phyloP scores from a whole-genome alignment of 2,797 vertebrate genomes.

The Trachops cirrhosus region DNA sequence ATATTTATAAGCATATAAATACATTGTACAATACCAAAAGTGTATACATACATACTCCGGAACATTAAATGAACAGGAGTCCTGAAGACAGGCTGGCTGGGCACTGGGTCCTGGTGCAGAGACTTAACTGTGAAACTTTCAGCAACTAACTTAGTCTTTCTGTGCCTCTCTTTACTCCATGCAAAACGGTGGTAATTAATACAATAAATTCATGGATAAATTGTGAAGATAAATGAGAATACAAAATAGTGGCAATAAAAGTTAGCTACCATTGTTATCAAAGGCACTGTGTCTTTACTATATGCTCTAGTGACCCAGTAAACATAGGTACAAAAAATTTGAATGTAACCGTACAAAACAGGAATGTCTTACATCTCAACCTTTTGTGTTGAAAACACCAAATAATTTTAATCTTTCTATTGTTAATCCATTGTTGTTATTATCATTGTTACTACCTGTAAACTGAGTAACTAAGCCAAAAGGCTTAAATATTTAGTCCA shows the following conservation, averaged over 20 bases:
- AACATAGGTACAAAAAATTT: neutral
- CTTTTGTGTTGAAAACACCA: neutral
- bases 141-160: neutral
- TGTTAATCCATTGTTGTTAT: neutral
- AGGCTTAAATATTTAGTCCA: neutral
- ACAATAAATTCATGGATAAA: neutral
- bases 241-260: neutral
- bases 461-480: neutral
- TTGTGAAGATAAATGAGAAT: neutral
- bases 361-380: neutral
- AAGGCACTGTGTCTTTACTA: neutral
- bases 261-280: neutral
- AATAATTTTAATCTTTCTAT: neutral
- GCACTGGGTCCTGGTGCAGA: neutral
- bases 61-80: neutral
- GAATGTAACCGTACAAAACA: neutral
- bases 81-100: neutral
- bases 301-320: neutral
- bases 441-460: neutral
- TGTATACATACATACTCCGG: neutral
- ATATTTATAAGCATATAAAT: conserved; percentile 39
- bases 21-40: neutral
- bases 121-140: neutral
- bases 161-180: neutral
- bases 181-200: neutral